Evolutionary conservation across 2,797 vertebrate genomes (phyloP), one percentile per base, ranked within the genome.

Genomic region (Chaenodraco wilsoni): DNA sequence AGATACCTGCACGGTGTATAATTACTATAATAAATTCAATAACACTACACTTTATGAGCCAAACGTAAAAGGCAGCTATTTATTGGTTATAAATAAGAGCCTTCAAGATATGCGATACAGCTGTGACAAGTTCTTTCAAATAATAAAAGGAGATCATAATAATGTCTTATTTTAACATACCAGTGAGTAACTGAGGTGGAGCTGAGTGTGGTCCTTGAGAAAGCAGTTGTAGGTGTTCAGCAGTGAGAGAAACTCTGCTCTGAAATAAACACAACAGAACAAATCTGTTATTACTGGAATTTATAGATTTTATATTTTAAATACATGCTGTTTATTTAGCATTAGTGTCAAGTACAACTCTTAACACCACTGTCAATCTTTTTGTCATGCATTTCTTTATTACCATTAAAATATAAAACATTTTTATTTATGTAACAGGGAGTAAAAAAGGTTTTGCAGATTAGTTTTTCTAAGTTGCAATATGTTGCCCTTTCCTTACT

Each of bases 191-290:
- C 85, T 86, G 81, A 98, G 93, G 15, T 96, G 96, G 41, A 97
- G 94, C 19, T 97, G 96, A 74, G 94, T 91, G 82, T 97, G 95
- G 68, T 98, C 96, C 60, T 91, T 95, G 27, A 97, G 95, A 90
- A 96, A 99, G 62, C 94, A 96, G 87, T 99, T 99, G 67, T 98
- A 99, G 11, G 93, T 96, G 84, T 93, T 95, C 76, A 99, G 69
- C 79, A 98, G 91, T 37, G 94, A 95, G 70, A 92, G 75, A 63
- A 99, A 96, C 74, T 96, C 92, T 64, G 94, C 91, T 88, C 98
- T 99, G 79, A 74, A 94, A 84, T 21, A 0, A 62, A 84, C 33
- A 65, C 64, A 67, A 44, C 17, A 72, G 19, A 16, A 33, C 21
- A 15, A 54, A 44, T 11, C 5, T 13, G 10, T 62, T 19, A 61